Conservation (phyloP, 2,888 invertebrate species). For the Leucozona laternaria region DNA sequence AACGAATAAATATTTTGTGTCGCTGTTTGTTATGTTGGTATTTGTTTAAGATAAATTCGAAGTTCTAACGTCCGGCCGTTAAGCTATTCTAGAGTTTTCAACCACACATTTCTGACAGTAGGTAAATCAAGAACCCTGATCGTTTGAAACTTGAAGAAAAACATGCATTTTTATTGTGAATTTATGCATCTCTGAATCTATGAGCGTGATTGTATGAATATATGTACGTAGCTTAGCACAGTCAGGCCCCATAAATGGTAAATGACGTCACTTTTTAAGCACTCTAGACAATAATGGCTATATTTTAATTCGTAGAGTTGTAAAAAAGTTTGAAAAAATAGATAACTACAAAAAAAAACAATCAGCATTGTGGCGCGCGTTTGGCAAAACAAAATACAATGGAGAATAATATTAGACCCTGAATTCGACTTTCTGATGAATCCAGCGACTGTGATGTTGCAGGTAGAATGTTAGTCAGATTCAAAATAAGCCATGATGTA, state of each 20-base stretch:
- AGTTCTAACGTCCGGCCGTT: slow-evolving; percentile 34
- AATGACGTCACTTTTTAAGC: slow-evolving; percentile 62
- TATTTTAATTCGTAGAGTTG: slow-evolving; percentile 34
- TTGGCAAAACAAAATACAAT: slow-evolving; percentile 22
- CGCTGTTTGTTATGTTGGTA: slow-evolving; percentile 12
- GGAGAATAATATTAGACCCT: slow-evolving; percentile 47
- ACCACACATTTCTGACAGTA: slow-evolving; percentile 8
- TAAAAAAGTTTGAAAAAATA: neutral
- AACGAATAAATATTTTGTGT: slow-evolving; percentile 37
- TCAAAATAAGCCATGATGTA: slow-evolving; percentile 1
- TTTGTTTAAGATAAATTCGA: slow-evolving; percentile 20
- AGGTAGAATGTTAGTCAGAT: slow-evolving; percentile 45
- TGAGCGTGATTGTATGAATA: slow-evolving; percentile 29
- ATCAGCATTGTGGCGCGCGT: slow-evolving; percentile 29
- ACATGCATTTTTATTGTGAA: slow-evolving; percentile 45
- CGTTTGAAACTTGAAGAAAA: slow-evolving; percentile 9
- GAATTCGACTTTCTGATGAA: slow-evolving; percentile 24
- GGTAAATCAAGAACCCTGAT: slow-evolving; percentile 56
- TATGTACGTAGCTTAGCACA: neutral
- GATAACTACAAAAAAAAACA: neutral
- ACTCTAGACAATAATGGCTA: slow-evolving; percentile 18
- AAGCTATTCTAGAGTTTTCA: neutral
- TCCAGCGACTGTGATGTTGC: no score
- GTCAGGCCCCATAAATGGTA: slow-evolving; percentile 15
- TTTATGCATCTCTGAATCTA: slow-evolving; percentile 62